Base-by-base conservation (phyloP, 92 coral and sea anemone genomes). In the Palythoa heliodiscus region DNA sequence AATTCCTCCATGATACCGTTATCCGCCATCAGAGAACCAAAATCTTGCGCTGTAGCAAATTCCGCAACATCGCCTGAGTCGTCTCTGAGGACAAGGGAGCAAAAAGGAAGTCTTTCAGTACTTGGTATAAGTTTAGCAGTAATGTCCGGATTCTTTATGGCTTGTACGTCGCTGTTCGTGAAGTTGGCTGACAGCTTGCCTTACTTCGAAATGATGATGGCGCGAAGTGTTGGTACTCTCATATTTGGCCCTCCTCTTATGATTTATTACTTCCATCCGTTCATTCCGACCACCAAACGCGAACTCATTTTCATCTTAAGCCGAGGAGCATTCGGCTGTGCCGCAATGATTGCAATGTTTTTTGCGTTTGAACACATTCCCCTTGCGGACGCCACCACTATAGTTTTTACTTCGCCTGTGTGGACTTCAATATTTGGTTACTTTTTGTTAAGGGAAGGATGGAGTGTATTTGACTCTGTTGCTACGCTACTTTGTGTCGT, bases 321-420 rank as follows among this genome's bases (percentile, higher is more conserved):
- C 86, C 89, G 11, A 90, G 94, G 35, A 11, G 87, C 19, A 24
- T 82, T 79, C 92, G 95, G 14, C 53, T 87, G 22, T 39, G 88
- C 55, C 0, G 91, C 90, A 4, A 88, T 92, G 93, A 53, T 72
- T 35, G 73, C 85, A 3, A 84, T 87, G 75, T 55, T 89, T 48
- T 95, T 89, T 60, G 90, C 98, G 0, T 78, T 92, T 9, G 90
- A 95, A 64, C 91, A 92, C 87, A 95, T 95, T 92, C 94, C 95
- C 24, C 43, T 95, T n/a, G 93, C 94, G 0, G 98, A 95, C 24
- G 94, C 98, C 11, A 93, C 93, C 14, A 95, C 92, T 7, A 82
- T 95, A 9, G 73, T 87, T 23, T 95, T 89, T 25, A 89, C 95
- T 9, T 77, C 92, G 11, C 98, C 98, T 0, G 88, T 95, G 29